phyloP scores from a whole-genome alignment of 2,888 invertebrate genomes.

The Ellobium chinense region DNA sequence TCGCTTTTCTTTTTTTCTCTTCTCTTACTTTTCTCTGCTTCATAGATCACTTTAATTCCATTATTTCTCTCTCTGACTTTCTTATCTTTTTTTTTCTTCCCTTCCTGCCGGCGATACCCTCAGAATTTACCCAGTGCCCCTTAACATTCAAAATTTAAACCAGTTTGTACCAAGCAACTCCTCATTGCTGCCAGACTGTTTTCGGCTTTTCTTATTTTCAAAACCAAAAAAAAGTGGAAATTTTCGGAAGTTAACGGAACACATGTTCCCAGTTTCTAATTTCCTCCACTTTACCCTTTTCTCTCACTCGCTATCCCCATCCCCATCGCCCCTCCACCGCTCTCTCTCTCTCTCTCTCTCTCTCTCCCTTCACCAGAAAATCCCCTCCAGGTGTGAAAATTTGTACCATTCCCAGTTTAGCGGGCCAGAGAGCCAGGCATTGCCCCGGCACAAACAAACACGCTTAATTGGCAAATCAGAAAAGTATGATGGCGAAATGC shows the following conservation, averaged over 20 bases:
- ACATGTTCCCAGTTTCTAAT: background rate
- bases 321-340: background rate
- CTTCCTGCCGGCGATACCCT: too few species aligned
- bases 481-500: background rate
- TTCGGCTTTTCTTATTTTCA: too few species aligned
- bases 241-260: too few species aligned
- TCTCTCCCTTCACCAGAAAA: background rate
- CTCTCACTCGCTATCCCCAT: background rate
- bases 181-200: too few species aligned
- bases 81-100: background rate
- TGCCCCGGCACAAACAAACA: conserved; percentile 4
- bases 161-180: too few species aligned
- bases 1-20: background rate
- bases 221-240: too few species aligned
- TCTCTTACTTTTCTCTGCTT: background rate
- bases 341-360: background rate
- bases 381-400: background rate
- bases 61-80: background rate
- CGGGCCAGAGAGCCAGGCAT: background rate
- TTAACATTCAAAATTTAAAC: too few species aligned
- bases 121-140: too few species aligned
- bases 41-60: background rate
- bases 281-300: background rate
- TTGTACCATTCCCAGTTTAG: background rate
- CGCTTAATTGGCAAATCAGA: conserved; percentile 6